Evolutionary conservation across 2,888 invertebrate genomes (phyloP), one percentile per base, ranked within the genome.

Genomic region (Augochlorella aurata): DNA sequence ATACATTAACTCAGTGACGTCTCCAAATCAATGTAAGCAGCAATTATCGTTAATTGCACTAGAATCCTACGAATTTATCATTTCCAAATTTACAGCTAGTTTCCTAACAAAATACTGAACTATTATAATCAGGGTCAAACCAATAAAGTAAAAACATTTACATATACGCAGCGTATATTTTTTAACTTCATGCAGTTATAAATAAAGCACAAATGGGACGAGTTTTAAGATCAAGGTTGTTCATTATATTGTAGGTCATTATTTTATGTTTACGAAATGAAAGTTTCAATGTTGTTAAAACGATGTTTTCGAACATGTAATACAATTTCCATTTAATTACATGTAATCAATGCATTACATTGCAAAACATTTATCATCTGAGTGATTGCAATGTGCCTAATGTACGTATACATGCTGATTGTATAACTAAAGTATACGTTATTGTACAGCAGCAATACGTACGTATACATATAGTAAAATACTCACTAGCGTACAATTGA

Each of bases 311-410:
- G 24, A 24, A 24, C 24, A 16, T 21, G 7, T 14, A 14, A 58
- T 24, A 24, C 8, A 58, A 24, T 58, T 58, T 24, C 16, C 14
- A 58, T 24, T 24, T 58, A 29, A 58, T 58, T 3, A 21, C 10
- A 54, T 16, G 24, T 8, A 58, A 69, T 50, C 5, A 12, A 65
- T 65, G 12, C 18, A 50, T 50, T 21, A 10, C 12, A 65, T 44
- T 65, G 65, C 44, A 54, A 72, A 72, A 50, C 45, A 38, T 69
- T 70, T 47, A 44, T 81, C 81, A 76, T 81, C 81, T 50, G 12
- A 45, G 69, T 76, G 38, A 69, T 82, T 80, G 69, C 24, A 72
- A 58, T 63, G 44, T 52, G 3, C 18, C 24, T 49, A 75, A 58
- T 54, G 45, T 75, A 49, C 67, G 45, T 75, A 45, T 65, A 65